Base-by-base conservation (phyloP, 2,888 invertebrate genomes). In the Acholoe squamosa region DNA sequence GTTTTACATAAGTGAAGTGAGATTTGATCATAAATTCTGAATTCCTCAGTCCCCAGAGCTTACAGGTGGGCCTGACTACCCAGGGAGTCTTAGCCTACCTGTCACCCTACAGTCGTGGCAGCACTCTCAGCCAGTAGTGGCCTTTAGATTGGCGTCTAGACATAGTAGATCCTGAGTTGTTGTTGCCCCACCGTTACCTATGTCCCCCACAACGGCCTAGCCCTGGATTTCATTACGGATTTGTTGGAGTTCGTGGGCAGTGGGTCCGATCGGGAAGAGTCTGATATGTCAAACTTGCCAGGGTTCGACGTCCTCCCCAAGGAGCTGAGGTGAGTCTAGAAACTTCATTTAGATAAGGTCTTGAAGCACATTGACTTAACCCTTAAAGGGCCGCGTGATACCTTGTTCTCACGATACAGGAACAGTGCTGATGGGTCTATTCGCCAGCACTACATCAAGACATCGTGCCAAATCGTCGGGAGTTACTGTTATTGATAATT, bases 201-300 rank as follows among this genome's bases (percentile, higher is more conserved):
- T 71, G 71, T 71, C 71, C 71, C 43, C 43, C 43, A 43, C 25
- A 33, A 86, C 86, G 86, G 86, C 86, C 54, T 86, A 19, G 86
- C 86, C 54, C 86, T 86, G 86, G 86, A 86, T 86, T 86, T 86
- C 56, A 86, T 86, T 25, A 86, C 86, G 86, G 86, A 86, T 86
- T 86, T 86, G 52, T 25, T 86, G 86, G 86, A 86, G 86, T 86
- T 56, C 54, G 86, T 56, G 25, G 86, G 86, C 52, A 14, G 28
- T 14, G 54, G 31, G 19, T 14, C 28, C 25, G 54, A 56, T 28
- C 25, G 56, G 28, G 86, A 86, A n/a, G 86, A 86, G 14, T 0
- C 86, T 31, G 56, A 52, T 52, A 86, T 86, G 86, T 86, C 86
- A 16, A 56, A 19, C 28, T 86, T 86, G 25, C 86, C 52, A 10